Base-by-base conservation (phyloP, 2,888 invertebrate species). In the Amitus sp. region DNA sequence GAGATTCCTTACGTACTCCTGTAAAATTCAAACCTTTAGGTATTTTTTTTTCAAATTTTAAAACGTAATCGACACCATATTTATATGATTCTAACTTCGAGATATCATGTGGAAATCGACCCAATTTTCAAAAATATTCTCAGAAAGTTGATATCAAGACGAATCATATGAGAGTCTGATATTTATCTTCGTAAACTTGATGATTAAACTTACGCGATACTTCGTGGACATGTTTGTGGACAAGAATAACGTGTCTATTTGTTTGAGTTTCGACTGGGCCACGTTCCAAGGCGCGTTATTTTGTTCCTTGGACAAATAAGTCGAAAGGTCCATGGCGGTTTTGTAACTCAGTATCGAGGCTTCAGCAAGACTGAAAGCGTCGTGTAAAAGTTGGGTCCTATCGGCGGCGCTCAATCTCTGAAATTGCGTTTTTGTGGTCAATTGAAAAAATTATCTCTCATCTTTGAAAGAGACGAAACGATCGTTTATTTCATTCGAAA, bases 291-390 rank as follows among this genome's bases (percentile, higher is more conserved):
- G 93, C 0, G 92, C 87, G 48, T 89, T 87, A 9, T 84, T 83
- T 1, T 73, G 72, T 78, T 96, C 96, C 1, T 82, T 82, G 0
- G 79, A 76, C 37, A 96, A 82, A 76, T 92, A 93, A 3, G 85
- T 84, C 1, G 89, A 89, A 66, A 96, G 84, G 33, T 90, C 85
- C 65, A 96, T 79, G 0, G 94, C 90, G 17, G 87, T 76, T 0
- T 83, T 80, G 73, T 92, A 96, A 1, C 86, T 83, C 4, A 93
- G 74, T 53, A 87, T 84, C 0, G 87, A 86, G 0, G 93, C 89
- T 65, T 88, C 88, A 0, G 96, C 94, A 49, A 96, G 80, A 23
- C 90, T 88, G 78, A 95, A 95, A 0, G 88, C 89, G 75, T 96
- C 96, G 74, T 94, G 90, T 5, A 96, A 67, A 9, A 96, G 82